Evolutionary conservation across 2,888 invertebrate species (phyloP).

Genomic region (Eilema caniola): DNA sequence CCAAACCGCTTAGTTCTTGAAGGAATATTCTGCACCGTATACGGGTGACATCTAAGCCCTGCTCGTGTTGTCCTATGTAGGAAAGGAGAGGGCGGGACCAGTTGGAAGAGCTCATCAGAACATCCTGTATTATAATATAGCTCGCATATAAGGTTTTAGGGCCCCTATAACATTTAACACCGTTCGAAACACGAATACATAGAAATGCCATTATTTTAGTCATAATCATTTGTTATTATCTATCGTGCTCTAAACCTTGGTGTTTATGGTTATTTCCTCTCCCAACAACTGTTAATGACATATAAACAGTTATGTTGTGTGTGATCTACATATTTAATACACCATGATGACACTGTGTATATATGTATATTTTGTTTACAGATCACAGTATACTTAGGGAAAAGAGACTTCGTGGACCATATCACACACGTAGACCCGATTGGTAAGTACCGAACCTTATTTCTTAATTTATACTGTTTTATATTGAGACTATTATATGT

Average conservation of each 20-base stretch:
- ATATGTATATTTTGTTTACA: conserved; percentile 69
- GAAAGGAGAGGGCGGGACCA: too few species aligned
- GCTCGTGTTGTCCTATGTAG: too few species aligned
- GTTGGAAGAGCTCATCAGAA: too few species aligned
- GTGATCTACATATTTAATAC: conserved; percentile 2
- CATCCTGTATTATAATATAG: too few species aligned
- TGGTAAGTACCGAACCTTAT: conserved; percentile 84
- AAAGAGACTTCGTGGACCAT: conserved; percentile 97
- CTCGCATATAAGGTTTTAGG: background rate
- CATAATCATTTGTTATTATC: conserved; percentile 14
- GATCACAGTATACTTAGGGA: conserved; percentile 96
- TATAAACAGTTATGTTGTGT: background rate
- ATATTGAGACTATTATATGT: background rate
- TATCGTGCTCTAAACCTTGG: background rate
- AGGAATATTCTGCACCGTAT: too few species aligned
- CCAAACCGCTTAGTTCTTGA: too few species aligned
- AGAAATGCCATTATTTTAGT: conserved; percentile 5
- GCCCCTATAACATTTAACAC: background rate
- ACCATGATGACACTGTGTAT: too few species aligned
- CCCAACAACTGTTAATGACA: background rate
- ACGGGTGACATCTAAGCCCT: too few species aligned
- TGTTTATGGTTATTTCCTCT: conserved; percentile 11
- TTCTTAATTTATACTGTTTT: background rate
- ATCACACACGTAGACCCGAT: conserved; percentile 97
- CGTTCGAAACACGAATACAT: background rate